Evolutionary conservation across 2,113 vertebrate species (phyloP), one percentile per base, ranked within the genome.

Genomic region (Polypterus senegalus): DNA sequence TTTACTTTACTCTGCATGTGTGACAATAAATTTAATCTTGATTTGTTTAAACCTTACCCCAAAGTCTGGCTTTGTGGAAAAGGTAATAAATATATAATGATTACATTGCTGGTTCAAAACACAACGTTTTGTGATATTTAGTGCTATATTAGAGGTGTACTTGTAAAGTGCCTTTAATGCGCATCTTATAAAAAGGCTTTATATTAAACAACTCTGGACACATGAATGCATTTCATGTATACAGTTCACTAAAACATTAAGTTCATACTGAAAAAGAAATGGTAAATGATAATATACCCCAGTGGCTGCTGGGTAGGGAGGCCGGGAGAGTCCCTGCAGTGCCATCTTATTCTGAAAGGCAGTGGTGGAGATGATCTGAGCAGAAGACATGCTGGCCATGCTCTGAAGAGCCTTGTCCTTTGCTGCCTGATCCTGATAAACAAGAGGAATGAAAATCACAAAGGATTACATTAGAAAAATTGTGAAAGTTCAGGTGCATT

Each of bases 321-420:
- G 81, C 67, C 89, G 85, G 10, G 90, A 74, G 54, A 96, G 85
- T 57, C 85, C 82, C 73, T 91, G 86, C 70, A 92, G 82, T 66
- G 83, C 79, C 89, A 95, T 88, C 85, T 97, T 97, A 81, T 83
- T 93, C 74, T 96, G 92, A 78, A 96, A 93, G 76, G 91, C 86
- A 3, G 91, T 79, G 75, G 93, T 85, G 3, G 94, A 97, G 81
- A 97, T 87, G 79, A 97, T 93, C 88, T 98, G 94, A 8, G 94
- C 91, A 59, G 93, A 94, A 65, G 94, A 94, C 93, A 97, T 92
- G 73, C 82, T 84, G 74, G 94, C 91, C 91, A 98, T 95, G 74
- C 88, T 97, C 78, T 97, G 92, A 72, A 98, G 88, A 60, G 90
- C 93, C 80, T 97, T 97, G 81, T 97, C 93, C 88, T 98, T 98